A percentile compares a stretch with the other conserved stretches of the same genome.
phyloP scores from a whole-genome alignment of 2,888 invertebrate genomes.

The Brachyopa scutellaris region DNA sequence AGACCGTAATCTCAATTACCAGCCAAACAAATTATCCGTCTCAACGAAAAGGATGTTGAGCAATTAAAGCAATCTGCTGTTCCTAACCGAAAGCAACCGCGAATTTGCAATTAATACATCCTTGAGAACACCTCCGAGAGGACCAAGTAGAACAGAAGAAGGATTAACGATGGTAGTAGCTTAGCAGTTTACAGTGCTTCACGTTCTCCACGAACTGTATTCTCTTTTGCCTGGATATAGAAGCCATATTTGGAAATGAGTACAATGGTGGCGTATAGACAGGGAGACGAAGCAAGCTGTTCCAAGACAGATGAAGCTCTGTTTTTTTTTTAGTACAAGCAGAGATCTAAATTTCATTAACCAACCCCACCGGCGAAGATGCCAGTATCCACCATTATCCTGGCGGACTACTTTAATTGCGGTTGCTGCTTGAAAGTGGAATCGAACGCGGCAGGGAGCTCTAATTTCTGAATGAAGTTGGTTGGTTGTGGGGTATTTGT shows the following conservation, averaged over 20 bases:
- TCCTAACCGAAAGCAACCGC: conserved; percentile 74
- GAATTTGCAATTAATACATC: conserved; percentile 77
- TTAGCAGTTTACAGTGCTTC: too few species aligned
- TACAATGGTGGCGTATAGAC: too few species aligned
- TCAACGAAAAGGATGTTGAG: conserved; percentile 75
- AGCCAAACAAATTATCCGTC: conserved; percentile 77
- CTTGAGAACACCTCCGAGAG: conserved; percentile 74
- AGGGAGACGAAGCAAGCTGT: neutral
- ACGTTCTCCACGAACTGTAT: too few species aligned
- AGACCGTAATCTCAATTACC: conserved; percentile 75
- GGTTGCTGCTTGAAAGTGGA: conserved; percentile 76
- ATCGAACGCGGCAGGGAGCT: neutral
- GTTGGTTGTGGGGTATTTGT: conserved; percentile 40
- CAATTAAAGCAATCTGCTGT: conserved; percentile 76
- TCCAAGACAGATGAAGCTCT: conserved; percentile 23
- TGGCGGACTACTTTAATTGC: conserved; percentile 74
- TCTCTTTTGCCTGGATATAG: too few species aligned
- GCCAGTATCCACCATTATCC: conserved; percentile 72
- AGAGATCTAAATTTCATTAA: conserved; percentile 48
- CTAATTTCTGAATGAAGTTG: conserved; percentile 39
- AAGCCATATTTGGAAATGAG: too few species aligned
- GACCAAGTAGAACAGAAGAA: conserved; percentile 40
- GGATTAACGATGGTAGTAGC: conserved; percentile 50
- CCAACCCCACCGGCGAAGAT: conserved; percentile 66
- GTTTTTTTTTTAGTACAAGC: neutral